Percentiles rank a stretch among this genome's conserved stretches.
Evolutionary conservation across 1,140 invertebrate species (phyloP).

Genomic region (Calliphora vicina): DNA sequence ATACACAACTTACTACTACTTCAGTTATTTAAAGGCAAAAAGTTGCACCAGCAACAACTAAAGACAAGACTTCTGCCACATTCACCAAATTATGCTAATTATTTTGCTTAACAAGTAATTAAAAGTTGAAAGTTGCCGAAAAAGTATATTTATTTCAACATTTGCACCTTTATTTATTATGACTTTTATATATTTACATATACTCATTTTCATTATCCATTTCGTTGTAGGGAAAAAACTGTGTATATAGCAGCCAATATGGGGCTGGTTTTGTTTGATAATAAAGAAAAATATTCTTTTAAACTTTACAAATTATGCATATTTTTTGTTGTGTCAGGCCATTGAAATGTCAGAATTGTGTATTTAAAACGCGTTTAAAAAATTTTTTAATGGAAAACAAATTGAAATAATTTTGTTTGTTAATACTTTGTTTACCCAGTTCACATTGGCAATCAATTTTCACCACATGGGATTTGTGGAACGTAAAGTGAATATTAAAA

Average conservation of each 20-base stretch:
- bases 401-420: neutral
- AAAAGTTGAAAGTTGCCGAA: neutral
- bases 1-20: too few species aligned
- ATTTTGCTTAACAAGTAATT: neutral
- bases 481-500: neutral
- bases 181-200: too few species aligned
- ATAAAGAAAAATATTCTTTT: too few species aligned
- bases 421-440: neutral
- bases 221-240: too few species aligned
- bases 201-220: too few species aligned
- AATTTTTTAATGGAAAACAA: neutral
- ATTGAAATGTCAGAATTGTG: neutral
- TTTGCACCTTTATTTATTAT: neutral
- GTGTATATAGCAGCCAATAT: too few species aligned
- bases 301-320: too few species aligned
- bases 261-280: too few species aligned
- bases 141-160: neutral
- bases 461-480: neutral
- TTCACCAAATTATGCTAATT: neutral
- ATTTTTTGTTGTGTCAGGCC: neutral
- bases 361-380: neutral
- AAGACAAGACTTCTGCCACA: too few species aligned
- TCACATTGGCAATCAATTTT: neutral
- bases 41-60: too few species aligned
- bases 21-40: too few species aligned